These are phyloP conservation scores for Lepidurus packardi DNA, from an alignment of 1,140 invertebrate species.

Conservation along the genomic window DNA sequence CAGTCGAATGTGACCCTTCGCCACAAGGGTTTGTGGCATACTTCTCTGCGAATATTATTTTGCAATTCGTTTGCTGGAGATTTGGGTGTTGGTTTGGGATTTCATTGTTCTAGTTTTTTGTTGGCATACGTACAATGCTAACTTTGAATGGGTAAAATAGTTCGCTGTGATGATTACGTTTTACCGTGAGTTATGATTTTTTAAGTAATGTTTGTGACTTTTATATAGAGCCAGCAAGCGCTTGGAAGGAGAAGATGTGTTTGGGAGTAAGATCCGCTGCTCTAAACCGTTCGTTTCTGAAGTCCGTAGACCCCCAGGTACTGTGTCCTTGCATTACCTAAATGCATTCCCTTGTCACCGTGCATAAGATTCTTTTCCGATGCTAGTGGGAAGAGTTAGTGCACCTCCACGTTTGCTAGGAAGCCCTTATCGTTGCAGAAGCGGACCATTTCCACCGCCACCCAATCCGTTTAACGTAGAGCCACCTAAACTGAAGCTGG, in stretches of 20 bases:
- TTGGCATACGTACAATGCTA: conserved; percentile 24
- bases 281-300: conserved; percentile 39
- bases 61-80: not conserved
- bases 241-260: conserved; percentile 78
- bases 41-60: conserved; percentile 13
- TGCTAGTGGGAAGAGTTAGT: not conserved
- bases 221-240: conserved; percentile 65
- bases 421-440: conserved; percentile 22
- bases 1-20: not conserved
- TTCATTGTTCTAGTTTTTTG: conserved; percentile 22
- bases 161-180: not conserved
- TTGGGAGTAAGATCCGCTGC: conserved; percentile 65
- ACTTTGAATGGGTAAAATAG: not conserved
- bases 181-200: conserved; percentile 27
- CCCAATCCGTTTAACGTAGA: conserved; percentile 30
- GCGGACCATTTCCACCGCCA: conserved; percentile 31
- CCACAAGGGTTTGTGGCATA: not conserved
- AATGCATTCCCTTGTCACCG: not conserved
- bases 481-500: conserved; percentile 9
- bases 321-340: not conserved
- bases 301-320: conserved; percentile 11
- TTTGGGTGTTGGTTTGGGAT: not conserved
- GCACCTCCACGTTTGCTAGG: conserved; percentile 10
- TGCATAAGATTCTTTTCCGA: not conserved
- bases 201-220: conserved; percentile 41